Conservation (phyloP, 2,113 vertebrate genomes). For the Trichomycterus rosablanca region DNA sequence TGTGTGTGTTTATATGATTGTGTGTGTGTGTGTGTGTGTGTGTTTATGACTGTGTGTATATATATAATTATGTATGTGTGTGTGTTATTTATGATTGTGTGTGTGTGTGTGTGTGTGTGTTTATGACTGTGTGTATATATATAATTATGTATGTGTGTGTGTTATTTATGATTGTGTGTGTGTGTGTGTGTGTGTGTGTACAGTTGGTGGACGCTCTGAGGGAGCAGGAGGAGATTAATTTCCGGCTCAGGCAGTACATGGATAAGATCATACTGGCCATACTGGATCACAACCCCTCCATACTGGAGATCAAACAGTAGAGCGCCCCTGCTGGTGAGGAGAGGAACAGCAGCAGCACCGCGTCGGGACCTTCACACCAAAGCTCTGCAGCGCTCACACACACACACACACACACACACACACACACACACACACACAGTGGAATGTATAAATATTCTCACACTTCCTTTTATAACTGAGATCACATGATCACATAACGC, state of each 20-base stretch:
- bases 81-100: neutral
- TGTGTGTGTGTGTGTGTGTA: conserved; percentile 3
- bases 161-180: neutral
- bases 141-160: neutral
- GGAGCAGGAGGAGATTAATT: conserved; percentile 96
- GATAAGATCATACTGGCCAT: conserved; percentile 98
- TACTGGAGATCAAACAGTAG: conserved; percentile 93
- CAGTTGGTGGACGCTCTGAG: conserved; percentile 94
- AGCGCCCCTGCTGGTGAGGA: neutral
- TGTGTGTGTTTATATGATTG: too few relatives aligned
- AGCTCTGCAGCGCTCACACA: too few relatives aligned
- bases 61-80: too few relatives aligned
- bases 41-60: too few relatives aligned
- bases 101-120: neutral
- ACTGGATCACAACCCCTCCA: conserved; percentile 95
- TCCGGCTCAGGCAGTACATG: conserved; percentile 93
- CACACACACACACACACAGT: too few relatives aligned
- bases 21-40: too few relatives aligned
- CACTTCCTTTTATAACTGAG: too few relatives aligned
- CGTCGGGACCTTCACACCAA: too few relatives aligned
- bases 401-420: too few relatives aligned
- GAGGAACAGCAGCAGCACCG: too few relatives aligned
- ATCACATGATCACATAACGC: too few relatives aligned
- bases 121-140: neutral
- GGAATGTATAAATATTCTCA: too few relatives aligned